These are phyloP conservation scores for Hyles vespertilio DNA, from an alignment of 1,140 invertebrate species.

Conservation along the genomic window DNA sequence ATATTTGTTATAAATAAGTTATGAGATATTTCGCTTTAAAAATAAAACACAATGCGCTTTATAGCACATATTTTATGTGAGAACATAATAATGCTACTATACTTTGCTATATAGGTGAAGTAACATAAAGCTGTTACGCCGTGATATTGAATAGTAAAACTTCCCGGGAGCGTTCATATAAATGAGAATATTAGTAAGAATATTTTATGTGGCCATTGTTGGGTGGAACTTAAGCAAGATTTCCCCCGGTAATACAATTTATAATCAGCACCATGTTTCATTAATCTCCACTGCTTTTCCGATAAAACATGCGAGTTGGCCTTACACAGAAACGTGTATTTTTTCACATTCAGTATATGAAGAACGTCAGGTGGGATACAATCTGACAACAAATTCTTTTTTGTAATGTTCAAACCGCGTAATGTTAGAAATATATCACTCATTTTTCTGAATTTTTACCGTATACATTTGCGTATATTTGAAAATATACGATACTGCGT, in stretches of 20 bases:
- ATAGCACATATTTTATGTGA: conserved; percentile 13
- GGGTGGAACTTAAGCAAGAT: conserved; percentile 46
- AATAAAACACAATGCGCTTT: conserved; percentile 12
- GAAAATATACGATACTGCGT: too few relatives aligned
- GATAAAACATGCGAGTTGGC: conserved; percentile 20
- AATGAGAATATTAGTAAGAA: conserved; percentile 38
- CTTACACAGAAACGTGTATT: too few relatives aligned
- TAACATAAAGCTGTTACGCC: conserved; percentile 18
- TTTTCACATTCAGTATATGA: too few relatives aligned
- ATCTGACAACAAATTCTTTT: too few relatives aligned
- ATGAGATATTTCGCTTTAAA: conserved; percentile 12
- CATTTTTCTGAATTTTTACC: too few relatives aligned
- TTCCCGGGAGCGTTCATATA: conserved; percentile 24
- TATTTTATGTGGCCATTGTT: conserved; percentile 45
- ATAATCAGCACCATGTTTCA: conserved; percentile 48
- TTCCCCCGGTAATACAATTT: conserved; percentile 43
- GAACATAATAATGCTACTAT: conserved; percentile 1
- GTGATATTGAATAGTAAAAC: conserved; percentile 30
- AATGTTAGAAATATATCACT: too few relatives aligned
- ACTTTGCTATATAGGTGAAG: conserved; percentile 4
- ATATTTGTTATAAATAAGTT: too few relatives aligned
- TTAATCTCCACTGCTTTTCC: conserved; percentile 37
- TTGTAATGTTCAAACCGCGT: too few relatives aligned
- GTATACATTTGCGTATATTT: too few relatives aligned
- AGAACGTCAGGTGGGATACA: too few relatives aligned